These are phyloP conservation scores for Centropus unirufus DNA, from an alignment of 2,113 vertebrate species.

Conservation along the genomic window DNA sequence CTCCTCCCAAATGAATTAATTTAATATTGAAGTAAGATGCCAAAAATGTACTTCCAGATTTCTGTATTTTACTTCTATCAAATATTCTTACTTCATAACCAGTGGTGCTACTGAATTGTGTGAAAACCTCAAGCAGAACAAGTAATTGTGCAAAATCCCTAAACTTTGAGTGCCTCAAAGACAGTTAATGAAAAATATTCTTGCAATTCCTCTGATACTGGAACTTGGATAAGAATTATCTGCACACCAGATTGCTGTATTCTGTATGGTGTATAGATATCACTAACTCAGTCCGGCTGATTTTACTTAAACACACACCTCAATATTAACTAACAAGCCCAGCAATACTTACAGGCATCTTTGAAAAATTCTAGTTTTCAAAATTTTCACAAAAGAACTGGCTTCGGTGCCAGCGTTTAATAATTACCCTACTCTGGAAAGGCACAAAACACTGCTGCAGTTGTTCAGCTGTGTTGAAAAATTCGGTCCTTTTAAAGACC, in stretches of 20 bases:
- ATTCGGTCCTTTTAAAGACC: slow-evolving; percentile 62
- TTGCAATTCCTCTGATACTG: neutral
- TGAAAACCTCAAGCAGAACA: neutral
- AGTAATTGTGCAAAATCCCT: neutral
- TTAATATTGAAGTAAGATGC: neutral
- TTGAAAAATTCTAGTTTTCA: neutral
- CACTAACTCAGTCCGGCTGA: neutral
- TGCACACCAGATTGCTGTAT: neutral
- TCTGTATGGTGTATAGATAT: neutral
- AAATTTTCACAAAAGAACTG: slow-evolving; percentile 48
- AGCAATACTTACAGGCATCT: neutral
- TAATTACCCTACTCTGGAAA: slow-evolving; percentile 48
- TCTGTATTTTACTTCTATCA: neutral
- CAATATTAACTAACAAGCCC: neutral
- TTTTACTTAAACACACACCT: neutral
- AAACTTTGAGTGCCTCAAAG: neutral
- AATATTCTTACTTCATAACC: neutral
- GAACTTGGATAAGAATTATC: neutral
- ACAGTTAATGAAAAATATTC: neutral
- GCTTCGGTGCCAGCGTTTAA: neutral
- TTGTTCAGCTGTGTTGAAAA: slow-evolving; percentile 62
- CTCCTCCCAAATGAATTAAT: neutral
- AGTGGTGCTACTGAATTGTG: neutral
- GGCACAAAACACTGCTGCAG: slow-evolving; percentile 60
- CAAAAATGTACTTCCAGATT: neutral